These are phyloP conservation scores for Carpatolechia fugitivella DNA, from an alignment of 2,888 invertebrate species.

Conservation along the genomic window DNA sequence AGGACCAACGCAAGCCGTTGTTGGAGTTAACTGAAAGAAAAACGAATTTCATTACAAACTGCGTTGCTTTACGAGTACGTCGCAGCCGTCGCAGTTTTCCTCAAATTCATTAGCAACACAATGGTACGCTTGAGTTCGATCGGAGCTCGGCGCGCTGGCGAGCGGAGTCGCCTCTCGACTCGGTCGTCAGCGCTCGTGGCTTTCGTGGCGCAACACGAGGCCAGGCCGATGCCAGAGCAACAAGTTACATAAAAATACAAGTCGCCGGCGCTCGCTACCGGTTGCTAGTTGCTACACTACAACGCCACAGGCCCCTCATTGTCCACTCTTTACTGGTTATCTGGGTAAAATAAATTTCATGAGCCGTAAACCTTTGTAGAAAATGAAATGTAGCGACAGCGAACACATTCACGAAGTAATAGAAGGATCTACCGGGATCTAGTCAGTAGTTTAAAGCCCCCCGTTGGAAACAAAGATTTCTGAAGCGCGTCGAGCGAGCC, in stretches of 20 bases:
- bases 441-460: too few species aligned
- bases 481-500: too few species aligned
- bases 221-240: constrained; percentile 31
- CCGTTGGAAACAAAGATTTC: too few species aligned
- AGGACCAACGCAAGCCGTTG: too few species aligned
- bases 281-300: constrained; percentile 50
- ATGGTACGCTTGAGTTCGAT: constrained; percentile 18
- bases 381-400: too few species aligned
- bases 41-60: too few species aligned
- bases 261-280: constrained; percentile 44
- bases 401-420: too few species aligned
- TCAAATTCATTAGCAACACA: constrained; percentile 34
- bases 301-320: constrained; percentile 26
- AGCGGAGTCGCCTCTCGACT: constrained; percentile 17
- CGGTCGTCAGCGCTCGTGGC: too few species aligned
- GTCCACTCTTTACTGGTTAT: constrained; percentile 46
- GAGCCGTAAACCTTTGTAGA: not conserved
- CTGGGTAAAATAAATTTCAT: constrained; percentile 5
- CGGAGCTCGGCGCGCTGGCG: constrained; percentile 26
- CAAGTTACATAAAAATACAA: constrained; percentile 71
- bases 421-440: too few species aligned
- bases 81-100: constrained; percentile 8
- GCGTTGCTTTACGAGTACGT: not conserved
- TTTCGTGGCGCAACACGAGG: constrained; percentile 60
- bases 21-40: too few species aligned